phyloP scores from a whole-genome alignment of 1,140 invertebrate species.

The Aleiodes sp. region DNA sequence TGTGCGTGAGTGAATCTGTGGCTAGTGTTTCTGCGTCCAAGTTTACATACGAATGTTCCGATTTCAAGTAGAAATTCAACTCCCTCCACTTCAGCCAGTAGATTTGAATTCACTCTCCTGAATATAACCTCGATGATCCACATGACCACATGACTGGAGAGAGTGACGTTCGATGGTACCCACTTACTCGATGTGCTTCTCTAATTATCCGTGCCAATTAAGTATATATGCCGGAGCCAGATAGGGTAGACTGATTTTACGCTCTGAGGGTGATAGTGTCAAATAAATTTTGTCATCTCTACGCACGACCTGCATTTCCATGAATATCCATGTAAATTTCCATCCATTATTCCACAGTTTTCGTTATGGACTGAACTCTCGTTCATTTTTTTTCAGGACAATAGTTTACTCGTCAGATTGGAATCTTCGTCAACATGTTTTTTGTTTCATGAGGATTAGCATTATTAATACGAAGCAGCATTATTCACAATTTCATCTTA shows the following conservation, averaged over 20 bases:
- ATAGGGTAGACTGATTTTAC: not conserved
- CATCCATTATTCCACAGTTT: too few species aligned
- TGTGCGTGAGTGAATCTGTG: conserved; percentile 23
- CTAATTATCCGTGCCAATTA: conserved; percentile 56
- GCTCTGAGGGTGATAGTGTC: conserved; percentile 26
- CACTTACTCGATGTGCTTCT: conserved; percentile 39
- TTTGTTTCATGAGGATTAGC: too few species aligned
- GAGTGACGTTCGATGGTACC: conserved; percentile 48
- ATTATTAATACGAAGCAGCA: too few species aligned
- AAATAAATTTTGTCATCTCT: conserved; percentile 21
- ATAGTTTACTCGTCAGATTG: too few species aligned
- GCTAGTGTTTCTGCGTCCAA: conserved; percentile 37
- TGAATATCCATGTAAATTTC: not conserved
- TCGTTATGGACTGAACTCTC: not conserved
- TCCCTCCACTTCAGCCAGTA: not conserved
- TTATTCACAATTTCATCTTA: too few species aligned
- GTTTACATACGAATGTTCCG: conserved; percentile 60
- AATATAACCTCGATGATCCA: not conserved
- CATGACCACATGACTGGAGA: conserved; percentile 31
- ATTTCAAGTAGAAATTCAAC: conserved; percentile 24
- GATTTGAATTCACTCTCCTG: conserved; percentile 11
- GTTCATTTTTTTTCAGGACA: not conserved
- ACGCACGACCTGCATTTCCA: not conserved
- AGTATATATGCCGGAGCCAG: conserved; percentile 44
- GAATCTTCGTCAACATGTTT: too few species aligned